Evolutionary conservation across 2,113 vertebrate species (phyloP), one percentile per base, ranked within the genome.

Genomic region (Dasyornis broadbenti): DNA sequence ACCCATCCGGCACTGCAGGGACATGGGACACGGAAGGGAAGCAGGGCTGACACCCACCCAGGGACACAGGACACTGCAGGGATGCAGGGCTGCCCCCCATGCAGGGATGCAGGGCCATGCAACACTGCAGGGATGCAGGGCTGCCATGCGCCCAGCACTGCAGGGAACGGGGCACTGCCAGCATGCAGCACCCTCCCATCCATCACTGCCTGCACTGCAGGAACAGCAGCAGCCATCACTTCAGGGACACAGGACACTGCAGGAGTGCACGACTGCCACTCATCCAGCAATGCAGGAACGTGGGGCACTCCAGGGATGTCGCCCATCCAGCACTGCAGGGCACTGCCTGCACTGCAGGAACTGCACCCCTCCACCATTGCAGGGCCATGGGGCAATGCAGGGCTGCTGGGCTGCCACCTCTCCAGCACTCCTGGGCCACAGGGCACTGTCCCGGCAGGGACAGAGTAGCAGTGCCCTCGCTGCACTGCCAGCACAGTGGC

Each of bases 381-480:
- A 52, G 53, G 83, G 45, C 61, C 17, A 0, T 1, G 18, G 45
- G 63, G 27, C 0, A 1, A 45, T 44, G 45, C 2, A 0, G 72
- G 35, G 9, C 37, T 17, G 37, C 37, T 33, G 37, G 23, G 24
- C 52, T 82, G 69, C 60, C 60, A 14, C 19, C 44, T 33, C 20
- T 39, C 33, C 52, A 28, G 53, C 81, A 28, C 3, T 2, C 30
- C 77, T 54, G 87, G 66, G 42, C 31, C 21, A 1, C 1, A 9
- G 52, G n/a, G 47, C 90, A 39, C 44, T 49, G 86, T 61, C 76
- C 59, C 1, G 4, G 35, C 81, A 71, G 64, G 72, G 40, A 39
- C 37, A 30, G 50, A 77, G 80, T 42, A 49, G 83, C 45, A 3
- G 30, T 82, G 87, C 76, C 44, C 76, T 60, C 18, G 31, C 37